Evolutionary conservation across 2,888 invertebrate genomes (phyloP).

Genomic region (Catocala fraxini): DNA sequence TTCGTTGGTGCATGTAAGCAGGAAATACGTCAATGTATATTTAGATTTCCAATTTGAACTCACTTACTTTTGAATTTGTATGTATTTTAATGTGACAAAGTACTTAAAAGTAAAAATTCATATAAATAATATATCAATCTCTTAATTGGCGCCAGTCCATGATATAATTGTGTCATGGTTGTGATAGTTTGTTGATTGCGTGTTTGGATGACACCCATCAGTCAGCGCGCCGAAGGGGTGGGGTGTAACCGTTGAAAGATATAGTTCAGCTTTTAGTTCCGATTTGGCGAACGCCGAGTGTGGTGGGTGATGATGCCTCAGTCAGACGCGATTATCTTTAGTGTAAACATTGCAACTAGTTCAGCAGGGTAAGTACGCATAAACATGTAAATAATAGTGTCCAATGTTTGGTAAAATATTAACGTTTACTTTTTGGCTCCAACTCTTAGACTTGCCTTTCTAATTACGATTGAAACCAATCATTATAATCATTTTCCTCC

Average conservation of each 20-base stretch:
- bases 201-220: constrained; percentile 71
- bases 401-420: too few species aligned
- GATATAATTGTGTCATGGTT: constrained; percentile 74
- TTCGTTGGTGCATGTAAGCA: constrained; percentile 26
- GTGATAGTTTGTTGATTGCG: constrained; percentile 61
- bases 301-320: constrained; percentile 50
- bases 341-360: constrained; percentile 45
- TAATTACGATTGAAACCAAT: background rate
- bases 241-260: constrained; percentile 65
- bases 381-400: too few species aligned
- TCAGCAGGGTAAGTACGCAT: constrained; percentile 24
- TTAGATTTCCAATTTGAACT: constrained; percentile 17
- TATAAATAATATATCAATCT: constrained; percentile 45
- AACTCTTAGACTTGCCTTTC: too few species aligned
- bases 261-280: constrained; percentile 62
- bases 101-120: constrained; percentile 23
- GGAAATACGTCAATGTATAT: constrained; percentile 31
- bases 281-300: constrained; percentile 61
- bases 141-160: constrained; percentile 67
- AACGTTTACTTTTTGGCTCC: too few species aligned
- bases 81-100: background rate
- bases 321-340: constrained; percentile 42
- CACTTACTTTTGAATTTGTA: constrained; percentile 3
- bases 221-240: constrained; percentile 64
- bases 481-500: background rate